A percentile compares a stretch with the other conserved stretches of the same genome.
Evolutionary conservation across 2,113 vertebrate species (phyloP).

Genomic region (Pygoscelis antarcticus): DNA sequence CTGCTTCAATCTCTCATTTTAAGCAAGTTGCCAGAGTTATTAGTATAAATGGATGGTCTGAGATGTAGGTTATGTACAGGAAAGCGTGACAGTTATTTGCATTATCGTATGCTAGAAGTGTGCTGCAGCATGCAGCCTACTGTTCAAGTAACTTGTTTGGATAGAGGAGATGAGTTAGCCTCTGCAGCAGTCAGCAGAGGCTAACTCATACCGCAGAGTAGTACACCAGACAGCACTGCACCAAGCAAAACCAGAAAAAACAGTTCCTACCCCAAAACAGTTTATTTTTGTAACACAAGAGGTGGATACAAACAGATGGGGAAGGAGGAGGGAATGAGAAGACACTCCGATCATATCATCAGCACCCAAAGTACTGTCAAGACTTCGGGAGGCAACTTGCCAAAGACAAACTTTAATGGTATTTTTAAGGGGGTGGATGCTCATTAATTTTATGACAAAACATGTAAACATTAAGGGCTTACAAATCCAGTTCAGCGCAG

Average conservation of each 20-base stretch:
- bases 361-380: constrained; percentile 38
- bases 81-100: background rate
- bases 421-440: constrained; percentile 31
- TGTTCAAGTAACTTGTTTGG: background rate
- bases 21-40: background rate
- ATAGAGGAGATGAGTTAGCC: background rate
- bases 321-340: constrained; percentile 59
- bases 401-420: constrained; percentile 42
- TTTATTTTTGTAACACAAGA: constrained; percentile 41
- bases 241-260: background rate
- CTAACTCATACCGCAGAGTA: background rate
- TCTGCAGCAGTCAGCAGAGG: background rate
- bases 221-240: background rate
- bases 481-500: background rate
- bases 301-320: constrained; percentile 54
- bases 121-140: background rate
- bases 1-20: background rate
- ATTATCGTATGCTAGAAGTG: fast-evolving
- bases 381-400: constrained; percentile 34
- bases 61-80: background rate
- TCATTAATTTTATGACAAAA: constrained; percentile 45
- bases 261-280: background rate
- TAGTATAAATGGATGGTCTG: background rate
- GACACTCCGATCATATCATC: background rate
- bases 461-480: constrained; percentile 10